Conservation (phyloP, 2,888 invertebrate genomes). For the Pyrrhosoma nymphula region DNA sequence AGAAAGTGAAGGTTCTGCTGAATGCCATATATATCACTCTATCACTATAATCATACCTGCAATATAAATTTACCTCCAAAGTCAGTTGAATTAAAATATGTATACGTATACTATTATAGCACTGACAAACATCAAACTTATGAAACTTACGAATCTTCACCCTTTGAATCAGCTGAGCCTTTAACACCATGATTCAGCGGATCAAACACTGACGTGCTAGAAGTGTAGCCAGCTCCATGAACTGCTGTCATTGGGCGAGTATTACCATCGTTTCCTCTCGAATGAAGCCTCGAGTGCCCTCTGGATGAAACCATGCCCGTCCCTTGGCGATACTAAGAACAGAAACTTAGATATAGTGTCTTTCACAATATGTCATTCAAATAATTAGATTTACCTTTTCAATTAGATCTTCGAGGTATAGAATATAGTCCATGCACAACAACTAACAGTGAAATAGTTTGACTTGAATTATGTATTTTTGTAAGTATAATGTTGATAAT, state of each 20-base stretch:
- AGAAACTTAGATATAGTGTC: not conserved
- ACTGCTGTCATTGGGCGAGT: constrained; percentile 97
- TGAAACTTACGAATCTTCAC: constrained; percentile 86
- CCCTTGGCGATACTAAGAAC: constrained; percentile 75
- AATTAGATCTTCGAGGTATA: no score
- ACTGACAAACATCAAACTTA: not conserved
- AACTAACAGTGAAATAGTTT: no score
- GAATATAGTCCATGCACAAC: no score
- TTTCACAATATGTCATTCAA: constrained; percentile 75
- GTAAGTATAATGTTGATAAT: no score
- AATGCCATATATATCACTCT: no score
- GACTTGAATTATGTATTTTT: no score
- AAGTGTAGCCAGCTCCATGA: constrained; percentile 96
- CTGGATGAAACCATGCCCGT: constrained; percentile 76
- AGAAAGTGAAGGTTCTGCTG: no score
- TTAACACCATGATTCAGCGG: constrained; percentile 85
- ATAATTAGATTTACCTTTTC: no score
- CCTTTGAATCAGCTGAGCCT: constrained; percentile 84
- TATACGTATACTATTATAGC: no score
- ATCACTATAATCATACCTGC: not conserved
- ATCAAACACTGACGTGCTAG: constrained; percentile 84
- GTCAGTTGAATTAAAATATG: no score
- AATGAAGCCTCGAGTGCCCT: constrained; percentile 76
- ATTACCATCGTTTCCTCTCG: constrained; percentile 72
- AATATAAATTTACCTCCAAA: not conserved